phyloP scores from a whole-genome alignment of 2,113 vertebrate genomes.

The Triplophysa dalaica region DNA sequence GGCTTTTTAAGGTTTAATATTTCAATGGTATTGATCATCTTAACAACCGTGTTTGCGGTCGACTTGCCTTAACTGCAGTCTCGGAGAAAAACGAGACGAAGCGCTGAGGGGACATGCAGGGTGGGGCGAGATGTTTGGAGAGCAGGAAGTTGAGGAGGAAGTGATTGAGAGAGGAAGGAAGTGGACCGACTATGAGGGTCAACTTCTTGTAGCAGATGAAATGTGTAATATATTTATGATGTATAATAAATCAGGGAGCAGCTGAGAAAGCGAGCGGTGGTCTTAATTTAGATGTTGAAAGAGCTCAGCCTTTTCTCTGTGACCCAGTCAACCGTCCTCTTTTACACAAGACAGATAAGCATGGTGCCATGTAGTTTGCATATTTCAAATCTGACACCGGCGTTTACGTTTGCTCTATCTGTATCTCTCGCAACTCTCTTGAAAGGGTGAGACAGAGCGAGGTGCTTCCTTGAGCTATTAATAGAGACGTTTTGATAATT shows the following conservation, averaged over 20 bases:
- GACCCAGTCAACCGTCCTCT: conserved; percentile 48
- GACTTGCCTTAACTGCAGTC: conserved; percentile 78
- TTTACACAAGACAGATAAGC: conserved; percentile 60
- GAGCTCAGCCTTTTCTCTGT: conserved; percentile 43
- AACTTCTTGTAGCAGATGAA: conserved; percentile 40
- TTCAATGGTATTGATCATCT: conserved; percentile 95
- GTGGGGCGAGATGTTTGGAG: conserved; percentile 9
- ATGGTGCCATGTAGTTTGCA: conserved; percentile 65
- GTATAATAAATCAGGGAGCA: conserved; percentile 28
- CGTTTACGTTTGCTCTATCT: conserved; percentile 33
- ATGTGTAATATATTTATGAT: conserved; percentile 29
- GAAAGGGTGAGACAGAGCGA: conserved; percentile 9
- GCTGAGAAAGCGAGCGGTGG: neutral
- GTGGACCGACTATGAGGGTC: conserved; percentile 18
- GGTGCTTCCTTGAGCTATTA: conserved; percentile 71
- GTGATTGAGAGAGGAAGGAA: conserved; percentile 18
- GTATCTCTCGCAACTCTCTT: conserved; percentile 15
- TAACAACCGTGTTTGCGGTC: conserved; percentile 88
- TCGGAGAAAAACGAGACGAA: conserved; percentile 21
- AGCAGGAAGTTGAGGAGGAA: conserved; percentile 11
- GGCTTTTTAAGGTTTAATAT: conserved; percentile 96
- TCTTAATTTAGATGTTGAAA: conserved; percentile 26
- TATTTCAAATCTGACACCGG: conserved; percentile 66
- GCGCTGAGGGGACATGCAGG: conserved; percentile 24
- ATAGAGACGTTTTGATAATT: conserved; percentile 75